These are phyloP conservation scores for Rhinopomastus cyanomelas DNA, from an alignment of 2,113 vertebrate species.

Conservation along the genomic window DNA sequence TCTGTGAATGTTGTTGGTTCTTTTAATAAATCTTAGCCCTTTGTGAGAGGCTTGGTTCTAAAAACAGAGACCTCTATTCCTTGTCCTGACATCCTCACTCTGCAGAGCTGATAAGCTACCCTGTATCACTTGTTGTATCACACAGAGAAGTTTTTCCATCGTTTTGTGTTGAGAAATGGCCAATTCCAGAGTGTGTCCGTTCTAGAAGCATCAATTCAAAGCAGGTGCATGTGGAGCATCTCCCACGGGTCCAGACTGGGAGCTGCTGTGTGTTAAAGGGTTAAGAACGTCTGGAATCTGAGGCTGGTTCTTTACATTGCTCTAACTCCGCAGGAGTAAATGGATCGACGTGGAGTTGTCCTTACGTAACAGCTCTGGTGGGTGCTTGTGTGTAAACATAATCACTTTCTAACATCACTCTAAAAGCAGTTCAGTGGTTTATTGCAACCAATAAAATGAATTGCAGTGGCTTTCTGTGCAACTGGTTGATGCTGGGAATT, in stretches of 20 bases:
- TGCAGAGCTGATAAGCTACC: background rate
- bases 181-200: too few species aligned
- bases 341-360: background rate
- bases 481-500: background rate
- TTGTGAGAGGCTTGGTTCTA: background rate
- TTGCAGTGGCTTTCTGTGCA: background rate
- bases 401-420: background rate
- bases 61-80: background rate
- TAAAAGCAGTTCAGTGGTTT: background rate
- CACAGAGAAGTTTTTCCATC: background rate
- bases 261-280: accelerated
- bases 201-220: background rate
- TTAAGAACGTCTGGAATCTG: background rate
- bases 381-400: background rate
- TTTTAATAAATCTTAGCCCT: background rate
- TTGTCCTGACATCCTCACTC: accelerated
- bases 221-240: accelerated
- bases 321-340: background rate
- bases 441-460: background rate
- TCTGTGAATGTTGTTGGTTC: background rate
- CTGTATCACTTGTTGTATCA: too few species aligned
- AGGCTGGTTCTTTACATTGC: accelerated
- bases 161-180: background rate
- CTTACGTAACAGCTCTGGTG: background rate
- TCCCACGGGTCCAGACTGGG: background rate